A percentile compares a stretch with the other conserved stretches of the same genome.
These are phyloP conservation scores for Trichacis sp. DNA, from an alignment of 2,888 invertebrate species.

Conservation along the genomic window DNA sequence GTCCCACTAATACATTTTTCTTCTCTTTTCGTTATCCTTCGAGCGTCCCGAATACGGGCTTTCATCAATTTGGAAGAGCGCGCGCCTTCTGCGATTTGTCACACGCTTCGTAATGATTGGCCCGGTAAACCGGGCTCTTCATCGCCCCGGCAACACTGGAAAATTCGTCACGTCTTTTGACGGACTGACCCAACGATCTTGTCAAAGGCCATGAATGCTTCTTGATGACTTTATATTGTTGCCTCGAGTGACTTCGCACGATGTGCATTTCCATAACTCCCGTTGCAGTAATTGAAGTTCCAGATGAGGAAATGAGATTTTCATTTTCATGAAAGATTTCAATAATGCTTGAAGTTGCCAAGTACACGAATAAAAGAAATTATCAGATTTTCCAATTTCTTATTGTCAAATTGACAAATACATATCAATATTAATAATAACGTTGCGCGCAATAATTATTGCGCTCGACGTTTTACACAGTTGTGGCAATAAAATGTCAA, in stretches of 20 bases:
- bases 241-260: slow-evolving; percentile 24
- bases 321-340: too few species aligned
- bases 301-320: slow-evolving; percentile 13
- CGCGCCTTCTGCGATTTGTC: slow-evolving; percentile 43
- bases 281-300: not conserved
- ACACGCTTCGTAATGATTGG: slow-evolving; percentile 35
- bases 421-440: too few species aligned
- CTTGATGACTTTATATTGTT: slow-evolving; percentile 64
- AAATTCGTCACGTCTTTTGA: slow-evolving; percentile 48
- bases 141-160: slow-evolving; percentile 40
- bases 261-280: not conserved
- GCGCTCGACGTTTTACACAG: too few species aligned
- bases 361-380: too few species aligned
- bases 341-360: too few species aligned
- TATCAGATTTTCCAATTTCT: too few species aligned
- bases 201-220: slow-evolving; percentile 52
- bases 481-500: too few species aligned
- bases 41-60: slow-evolving; percentile 9
- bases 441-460: too few species aligned
- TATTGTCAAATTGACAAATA: too few species aligned
- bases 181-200: slow-evolving; percentile 9
- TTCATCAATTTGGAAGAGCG: slow-evolving; percentile 24
- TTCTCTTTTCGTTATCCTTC: slow-evolving; percentile 8
- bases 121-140: slow-evolving; percentile 18
- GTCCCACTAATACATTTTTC: slow-evolving; percentile 9